Base-by-base conservation (phyloP, 2,797 vertebrate species). In the Sciurus carolinensis region DNA sequence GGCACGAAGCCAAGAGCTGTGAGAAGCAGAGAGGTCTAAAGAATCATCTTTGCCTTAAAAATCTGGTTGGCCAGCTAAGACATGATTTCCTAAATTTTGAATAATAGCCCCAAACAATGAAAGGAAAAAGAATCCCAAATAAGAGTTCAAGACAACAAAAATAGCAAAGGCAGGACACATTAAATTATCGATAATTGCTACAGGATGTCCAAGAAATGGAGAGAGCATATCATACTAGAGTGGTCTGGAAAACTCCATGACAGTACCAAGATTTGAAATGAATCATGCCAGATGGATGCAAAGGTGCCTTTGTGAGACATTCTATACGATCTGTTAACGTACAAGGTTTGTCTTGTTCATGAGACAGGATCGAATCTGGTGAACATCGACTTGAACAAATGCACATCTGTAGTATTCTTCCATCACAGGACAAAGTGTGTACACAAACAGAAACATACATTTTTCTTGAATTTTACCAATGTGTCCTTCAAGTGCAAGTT, bases 171-270 rank as follows among this genome's bases (percentile, higher is more conserved):
- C 59, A 71, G 36, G 71, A 66, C 54, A 67, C 8, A 76, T 90
- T 80, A 81, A 91, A 95, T 94, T 93, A 93, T 91, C n/a, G 39
- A 18, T 83, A 82, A 96, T 85, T 87, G 81, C 72, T 52, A 69
- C 66, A 79, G 59, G 36, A 95, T 95, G 84, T 91, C 67, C 72
- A 50, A 89, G 62, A 90, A 91, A 69, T 80, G 62, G 69, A 85
- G 17, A 92, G 26, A 52, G 47, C 5, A 12, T 22, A 47, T 39
- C 12, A 67, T 4, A 30, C n/a, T 50, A 14, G 57, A 80, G 20
- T 39, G 44, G 66, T 88, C 92, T 90, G 79, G 75, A 59, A 77
- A 95, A 10, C 12, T 52, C 92, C 39, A 33, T 7, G 18, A 33
- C 20, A 20, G 7, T 42, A 66, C 20, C 5, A 42, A 66, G 57